Evolutionary conservation across 2,888 invertebrate species (phyloP).

Genomic region (Ramazzottius varieornatus): DNA sequence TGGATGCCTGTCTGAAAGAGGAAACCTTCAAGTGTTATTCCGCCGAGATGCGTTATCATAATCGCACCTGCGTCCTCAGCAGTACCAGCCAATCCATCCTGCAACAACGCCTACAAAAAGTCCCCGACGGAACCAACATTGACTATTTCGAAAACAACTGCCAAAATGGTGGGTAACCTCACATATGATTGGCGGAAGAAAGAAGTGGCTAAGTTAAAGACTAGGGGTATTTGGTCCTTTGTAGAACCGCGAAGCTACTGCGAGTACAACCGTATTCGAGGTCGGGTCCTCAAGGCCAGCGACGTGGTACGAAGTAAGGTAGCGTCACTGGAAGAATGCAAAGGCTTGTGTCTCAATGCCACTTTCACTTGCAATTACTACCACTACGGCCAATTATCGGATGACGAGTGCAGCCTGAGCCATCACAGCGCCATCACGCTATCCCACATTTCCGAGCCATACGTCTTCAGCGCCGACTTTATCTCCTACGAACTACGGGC

Average conservation of each 20-base stretch:
- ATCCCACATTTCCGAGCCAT: neutral
- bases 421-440: conserved; percentile 18
- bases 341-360: neutral
- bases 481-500: neutral
- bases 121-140: conserved; percentile 12
- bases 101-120: neutral
- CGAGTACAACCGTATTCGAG: conserved; percentile 1
- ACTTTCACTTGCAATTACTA: conserved; percentile 2
- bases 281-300: neutral
- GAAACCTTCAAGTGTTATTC: neutral
- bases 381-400: conserved; percentile 10
- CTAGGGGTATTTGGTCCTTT: too few relatives aligned
- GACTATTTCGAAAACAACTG: conserved; percentile 27
- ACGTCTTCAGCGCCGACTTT: conserved; percentile 2
- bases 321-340: neutral
- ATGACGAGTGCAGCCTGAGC: conserved; percentile 19
- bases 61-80: neutral
- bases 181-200: neutral
- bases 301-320: neutral
- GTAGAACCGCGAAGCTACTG: neutral
- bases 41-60: neutral
- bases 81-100: neutral
- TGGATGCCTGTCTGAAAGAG: conserved; percentile 3
- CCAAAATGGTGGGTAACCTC: neutral
- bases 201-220: too few relatives aligned